Conservation (phyloP, 2,797 vertebrate species). For the Lacerta viridis region DNA sequence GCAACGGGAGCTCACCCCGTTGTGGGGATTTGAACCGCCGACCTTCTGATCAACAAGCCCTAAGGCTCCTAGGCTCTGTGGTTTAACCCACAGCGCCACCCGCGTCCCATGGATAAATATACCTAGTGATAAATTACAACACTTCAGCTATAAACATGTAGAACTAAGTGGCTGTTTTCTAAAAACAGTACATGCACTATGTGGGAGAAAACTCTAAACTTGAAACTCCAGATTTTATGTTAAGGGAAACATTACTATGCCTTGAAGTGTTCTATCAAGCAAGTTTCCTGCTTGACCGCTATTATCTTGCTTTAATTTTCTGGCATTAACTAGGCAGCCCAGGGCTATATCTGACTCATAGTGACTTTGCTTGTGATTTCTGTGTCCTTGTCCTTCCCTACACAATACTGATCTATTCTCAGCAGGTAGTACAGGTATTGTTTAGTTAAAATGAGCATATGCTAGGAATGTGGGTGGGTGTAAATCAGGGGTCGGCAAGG, state of each 20-base stretch:
- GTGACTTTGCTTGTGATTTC: not conserved
- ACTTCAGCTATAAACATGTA: not conserved
- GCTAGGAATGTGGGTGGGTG: not conserved
- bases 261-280: slow-evolving; percentile 1
- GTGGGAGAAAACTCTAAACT: not conserved
- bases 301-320: slow-evolving; percentile 43
- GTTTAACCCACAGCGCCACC: too few species aligned
- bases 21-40: too few species aligned
- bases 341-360: not conserved
- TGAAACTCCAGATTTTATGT: not conserved
- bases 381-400: not conserved
- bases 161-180: not conserved
- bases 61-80: too few species aligned
- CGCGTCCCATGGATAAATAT: not conserved
- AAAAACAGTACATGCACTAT: not conserved
- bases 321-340: not conserved
- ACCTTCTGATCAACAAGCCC: too few species aligned
- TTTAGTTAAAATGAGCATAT: not conserved
- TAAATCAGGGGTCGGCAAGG: not conserved
- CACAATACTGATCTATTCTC: not conserved
- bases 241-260: not conserved
- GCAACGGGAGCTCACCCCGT: too few species aligned
- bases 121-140: not conserved
- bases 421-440: not conserved
- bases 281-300: slow-evolving; percentile 50